Percentiles rank a stretch among this genome's conserved stretches.
Evolutionary conservation across 1,140 invertebrate genomes (phyloP).

Genomic region (Drosophila burlai): DNA sequence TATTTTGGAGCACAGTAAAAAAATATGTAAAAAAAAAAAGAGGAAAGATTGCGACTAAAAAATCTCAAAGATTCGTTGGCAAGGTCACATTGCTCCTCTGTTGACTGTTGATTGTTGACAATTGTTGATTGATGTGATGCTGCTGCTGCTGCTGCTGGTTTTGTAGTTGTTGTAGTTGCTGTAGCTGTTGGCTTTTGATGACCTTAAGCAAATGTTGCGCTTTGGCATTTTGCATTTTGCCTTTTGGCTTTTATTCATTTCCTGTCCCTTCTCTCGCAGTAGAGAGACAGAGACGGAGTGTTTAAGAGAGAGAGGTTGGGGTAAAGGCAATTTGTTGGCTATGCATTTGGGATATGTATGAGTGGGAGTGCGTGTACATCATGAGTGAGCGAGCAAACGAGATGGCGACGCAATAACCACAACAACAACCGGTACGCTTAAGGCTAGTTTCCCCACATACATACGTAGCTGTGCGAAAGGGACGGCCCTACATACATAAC

Average conservation of each 20-base stretch:
- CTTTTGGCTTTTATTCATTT: conserved; percentile 26
- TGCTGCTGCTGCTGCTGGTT: conserved; percentile 31
- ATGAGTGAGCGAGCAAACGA: not conserved
- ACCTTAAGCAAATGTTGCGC: conserved; percentile 28
- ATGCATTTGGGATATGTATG: conserved; percentile 40
- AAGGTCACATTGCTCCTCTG: conserved; percentile 43
- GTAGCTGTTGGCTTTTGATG: conserved; percentile 23
- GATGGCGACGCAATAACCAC: conserved; percentile 36
- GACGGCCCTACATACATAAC: conserved; percentile 53
- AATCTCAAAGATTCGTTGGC: not conserved
- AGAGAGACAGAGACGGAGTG: conserved; percentile 3
- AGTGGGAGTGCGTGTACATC: conserved; percentile 4
- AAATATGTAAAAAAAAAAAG: conserved; percentile 23
- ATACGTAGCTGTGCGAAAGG: conserved; percentile 12
- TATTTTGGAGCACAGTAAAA: conserved; percentile 33
- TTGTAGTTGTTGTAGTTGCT: conserved; percentile 24
- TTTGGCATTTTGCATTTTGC: conserved; percentile 28
- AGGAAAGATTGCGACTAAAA: conserved; percentile 4
- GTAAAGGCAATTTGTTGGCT: conserved; percentile 37
- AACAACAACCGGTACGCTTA: conserved; percentile 63
- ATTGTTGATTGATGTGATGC: conserved; percentile 61
- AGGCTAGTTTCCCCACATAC: conserved; percentile 35
- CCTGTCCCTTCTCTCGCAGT: conserved; percentile 14
- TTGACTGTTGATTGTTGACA: conserved; percentile 64
- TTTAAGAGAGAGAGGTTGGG: conserved; percentile 15